Conservation (phyloP, 2,888 invertebrate genomes). For the Slavum lentiscoides region DNA sequence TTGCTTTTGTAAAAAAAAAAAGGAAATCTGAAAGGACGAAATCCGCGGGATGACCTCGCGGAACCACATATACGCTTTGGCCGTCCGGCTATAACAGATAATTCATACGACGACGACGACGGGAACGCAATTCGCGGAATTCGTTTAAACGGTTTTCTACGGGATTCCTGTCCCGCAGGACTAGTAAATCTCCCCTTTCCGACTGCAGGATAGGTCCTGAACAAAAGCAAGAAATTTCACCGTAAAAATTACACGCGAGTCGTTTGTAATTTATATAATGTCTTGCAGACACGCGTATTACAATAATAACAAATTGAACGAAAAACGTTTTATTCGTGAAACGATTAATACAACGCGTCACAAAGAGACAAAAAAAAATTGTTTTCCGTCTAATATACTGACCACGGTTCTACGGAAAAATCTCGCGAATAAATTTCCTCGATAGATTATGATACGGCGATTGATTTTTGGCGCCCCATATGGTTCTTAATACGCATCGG, state of each 20-base stretch:
- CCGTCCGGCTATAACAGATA: background rate
- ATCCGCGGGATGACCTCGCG: background rate
- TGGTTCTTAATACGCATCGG: too few species aligned
- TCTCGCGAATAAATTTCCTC: too few species aligned
- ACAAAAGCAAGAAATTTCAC: background rate
- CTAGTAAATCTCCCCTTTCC: background rate
- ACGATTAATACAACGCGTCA: too few species aligned
- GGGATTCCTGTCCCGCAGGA: conserved; percentile 10
- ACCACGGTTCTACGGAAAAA: too few species aligned
- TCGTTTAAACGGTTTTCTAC: conserved; percentile 35
- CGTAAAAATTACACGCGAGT: conserved; percentile 1
- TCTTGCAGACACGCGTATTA: too few species aligned
- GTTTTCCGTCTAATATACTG: too few species aligned
- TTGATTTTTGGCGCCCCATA: too few species aligned
- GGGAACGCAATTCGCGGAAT: conserved; percentile 24
- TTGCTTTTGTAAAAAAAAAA: background rate
- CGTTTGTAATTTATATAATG: too few species aligned
- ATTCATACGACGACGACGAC: background rate
- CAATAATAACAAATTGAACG: too few species aligned
- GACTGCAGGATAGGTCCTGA: background rate
- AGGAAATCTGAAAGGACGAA: conserved; percentile 22
- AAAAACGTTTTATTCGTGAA: too few species aligned
- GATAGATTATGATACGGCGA: too few species aligned
- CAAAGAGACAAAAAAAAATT: too few species aligned
- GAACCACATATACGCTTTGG: background rate